phyloP scores from a whole-genome alignment of 2,888 invertebrate species.

The Drosophila lacicola region DNA sequence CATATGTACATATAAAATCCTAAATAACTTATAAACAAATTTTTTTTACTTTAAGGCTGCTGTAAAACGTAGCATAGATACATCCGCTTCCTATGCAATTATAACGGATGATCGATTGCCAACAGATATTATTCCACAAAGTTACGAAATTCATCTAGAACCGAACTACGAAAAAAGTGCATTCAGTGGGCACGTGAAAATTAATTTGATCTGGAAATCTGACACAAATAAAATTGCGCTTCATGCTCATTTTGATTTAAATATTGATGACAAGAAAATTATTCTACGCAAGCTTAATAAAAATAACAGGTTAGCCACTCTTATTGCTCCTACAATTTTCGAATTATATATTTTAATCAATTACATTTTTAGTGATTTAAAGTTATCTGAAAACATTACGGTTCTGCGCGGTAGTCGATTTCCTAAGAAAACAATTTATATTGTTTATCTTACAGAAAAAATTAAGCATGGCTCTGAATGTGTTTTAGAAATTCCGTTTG shows the following conservation, averaged over 20 bases:
- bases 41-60: conserved; percentile 67
- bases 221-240: conserved; percentile 88
- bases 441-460: conserved; percentile 87
- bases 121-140: conserved; percentile 88
- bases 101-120: conserved; percentile 88
- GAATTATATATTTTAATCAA: not conserved
- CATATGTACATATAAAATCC: not conserved
- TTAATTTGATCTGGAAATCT: conserved; percentile 89
- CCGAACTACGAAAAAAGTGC: conserved; percentile 88
- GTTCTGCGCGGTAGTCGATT: conserved; percentile 86
- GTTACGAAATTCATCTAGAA: conserved; percentile 89
- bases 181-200: conserved; percentile 89
- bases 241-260: conserved; percentile 89
- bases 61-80: conserved; percentile 88
- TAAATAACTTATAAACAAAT: not conserved
- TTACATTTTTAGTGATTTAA: conserved; percentile 11
- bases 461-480: conserved; percentile 87
- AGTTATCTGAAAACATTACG: conserved; percentile 51
- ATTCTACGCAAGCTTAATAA: conserved; percentile 82
- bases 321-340: conserved; percentile 1
- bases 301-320: conserved; percentile 45
- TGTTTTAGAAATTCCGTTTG: conserved; percentile 88
- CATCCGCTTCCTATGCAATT: conserved; percentile 89
- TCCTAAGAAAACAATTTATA: conserved; percentile 88
- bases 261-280: conserved; percentile 87